phyloP scores from a whole-genome alignment of 1,140 invertebrate species.

The Lordiphosa stackelbergi region DNA sequence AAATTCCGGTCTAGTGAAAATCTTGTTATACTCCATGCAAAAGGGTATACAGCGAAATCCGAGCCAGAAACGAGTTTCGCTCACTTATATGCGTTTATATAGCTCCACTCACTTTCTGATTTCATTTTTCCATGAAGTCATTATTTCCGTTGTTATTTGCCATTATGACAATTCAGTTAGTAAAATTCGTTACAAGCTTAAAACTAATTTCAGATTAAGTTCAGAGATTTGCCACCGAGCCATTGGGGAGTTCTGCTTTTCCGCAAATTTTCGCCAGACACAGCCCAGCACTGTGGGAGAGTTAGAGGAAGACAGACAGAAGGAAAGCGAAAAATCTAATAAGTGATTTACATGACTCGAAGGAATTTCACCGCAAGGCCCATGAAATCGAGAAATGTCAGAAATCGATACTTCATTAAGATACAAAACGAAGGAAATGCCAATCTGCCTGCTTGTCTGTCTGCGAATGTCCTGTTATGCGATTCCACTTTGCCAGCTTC shows the following conservation, averaged over 20 bases:
- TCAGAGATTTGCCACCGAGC: constrained; percentile 38
- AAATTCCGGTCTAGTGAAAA: no score
- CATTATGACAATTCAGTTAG: constrained; percentile 75
- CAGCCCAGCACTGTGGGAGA: constrained; percentile 4
- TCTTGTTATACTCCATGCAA: no score
- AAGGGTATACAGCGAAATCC: no score
- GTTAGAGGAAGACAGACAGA: background rate
- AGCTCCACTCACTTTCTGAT: constrained; percentile 36
- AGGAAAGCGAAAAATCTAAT: constrained; percentile 57
- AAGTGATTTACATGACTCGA: constrained; percentile 74
- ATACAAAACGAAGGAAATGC: constrained; percentile 43
- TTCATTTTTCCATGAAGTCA: constrained; percentile 54
- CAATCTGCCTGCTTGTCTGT: constrained; percentile 20
- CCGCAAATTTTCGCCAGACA: constrained; percentile 28
- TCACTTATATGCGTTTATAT: constrained; percentile 45
- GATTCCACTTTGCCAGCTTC: background rate
- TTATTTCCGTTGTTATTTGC: constrained; percentile 74
- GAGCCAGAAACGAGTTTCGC: constrained; percentile 1
- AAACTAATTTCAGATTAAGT: constrained; percentile 75
- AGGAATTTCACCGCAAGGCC: constrained; percentile 64
- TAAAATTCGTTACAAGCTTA: constrained; percentile 70
- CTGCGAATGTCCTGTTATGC: constrained; percentile 1
- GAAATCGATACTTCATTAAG: constrained; percentile 76
- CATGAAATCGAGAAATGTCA: constrained; percentile 57
- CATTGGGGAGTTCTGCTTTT: constrained; percentile 14